Evolutionary conservation across 2,888 invertebrate genomes (phyloP), one percentile per base, ranked within the genome.

Genomic region (Syritta pipiens): DNA sequence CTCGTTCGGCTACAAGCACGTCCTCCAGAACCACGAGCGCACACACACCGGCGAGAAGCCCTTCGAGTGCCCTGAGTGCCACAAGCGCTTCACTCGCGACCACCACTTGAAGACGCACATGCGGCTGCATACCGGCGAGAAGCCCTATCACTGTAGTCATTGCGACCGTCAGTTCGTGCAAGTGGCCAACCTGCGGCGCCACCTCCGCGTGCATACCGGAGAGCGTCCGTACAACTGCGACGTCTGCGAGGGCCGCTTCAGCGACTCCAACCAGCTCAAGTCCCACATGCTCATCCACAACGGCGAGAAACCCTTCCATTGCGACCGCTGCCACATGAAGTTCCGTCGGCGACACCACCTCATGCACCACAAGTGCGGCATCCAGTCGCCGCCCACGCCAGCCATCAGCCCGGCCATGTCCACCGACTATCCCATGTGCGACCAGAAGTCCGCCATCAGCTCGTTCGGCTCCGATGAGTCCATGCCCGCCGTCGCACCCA

Each of bases 1-100:
- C 82, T 95, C 95, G 7, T 97, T 97, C 85, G 97, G 97, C 48
- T 97, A 97, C 90, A 97, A 97, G 86, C 97, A 97, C 89, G 97
- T 97, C 14, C 90, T 97, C 51, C 97, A 97, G 89, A 97, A 97
- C 87, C 97, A 97, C 89, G 97, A 97, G 85, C 92, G 97, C 83
- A 97, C 97, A 0, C 97, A 97, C 88, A 97, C 97, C 0, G 97
- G 97, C 0, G 97, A 97, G 86, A 97, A 97, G 85, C 97, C 97
- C 0, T 97, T 97, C 89, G 95, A 96, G 86, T 97, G 97, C 85
- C 94, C 93, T 24, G 95, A 96, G 88, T 97, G 97, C 86, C 94
- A 96, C 87, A 97, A 97, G 88, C 91, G 96, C 82, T 97, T 97
- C 89, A 97, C 97, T 1, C 92, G 97, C 51, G 97, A 97, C 86